Percentiles rank a stretch among this genome's conserved stretches.
These are phyloP conservation scores for Leucophora obtusa DNA, from an alignment of 2,888 invertebrate species.

Conservation along the genomic window DNA sequence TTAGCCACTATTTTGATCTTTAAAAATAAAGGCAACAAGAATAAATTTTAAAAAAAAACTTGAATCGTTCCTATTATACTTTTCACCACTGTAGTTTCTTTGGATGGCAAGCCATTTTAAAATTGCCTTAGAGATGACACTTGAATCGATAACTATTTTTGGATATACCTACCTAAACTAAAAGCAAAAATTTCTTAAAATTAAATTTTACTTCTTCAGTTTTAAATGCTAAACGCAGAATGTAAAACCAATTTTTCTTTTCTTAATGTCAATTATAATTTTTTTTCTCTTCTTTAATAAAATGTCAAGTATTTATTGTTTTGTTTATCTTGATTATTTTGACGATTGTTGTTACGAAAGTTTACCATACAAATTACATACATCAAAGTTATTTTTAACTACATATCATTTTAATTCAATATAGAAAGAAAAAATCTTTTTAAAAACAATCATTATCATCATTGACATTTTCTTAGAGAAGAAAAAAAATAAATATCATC, in stretches of 20 bases:
- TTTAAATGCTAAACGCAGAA: neutral
- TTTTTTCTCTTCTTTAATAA: conserved; percentile 4
- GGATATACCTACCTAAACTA: no score
- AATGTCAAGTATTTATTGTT: conserved; percentile 52
- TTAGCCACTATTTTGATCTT: no score
- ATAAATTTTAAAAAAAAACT: no score
- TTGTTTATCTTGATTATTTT: conserved; percentile 47
- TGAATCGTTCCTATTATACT: no score
- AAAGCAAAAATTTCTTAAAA: no score
- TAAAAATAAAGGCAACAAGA: no score
- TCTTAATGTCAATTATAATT: conserved; percentile 25
- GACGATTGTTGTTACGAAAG: neutral
- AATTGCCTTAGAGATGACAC: no score
- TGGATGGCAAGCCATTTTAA: no score
- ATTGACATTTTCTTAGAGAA: conserved; percentile 47
- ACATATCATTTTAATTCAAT: conserved; percentile 21
- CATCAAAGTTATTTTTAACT: conserved; percentile 52
- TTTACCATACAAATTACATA: conserved; percentile 17
- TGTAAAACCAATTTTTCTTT: neutral
- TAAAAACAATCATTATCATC: conserved; percentile 36
- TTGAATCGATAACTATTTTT: no score
- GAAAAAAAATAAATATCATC: neutral
- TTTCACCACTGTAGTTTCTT: no score
- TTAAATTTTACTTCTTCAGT: no score
- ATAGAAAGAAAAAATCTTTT: neutral